phyloP scores from a whole-genome alignment of 2,113 vertebrate genomes.

The Sphaerodactylus townsendi region DNA sequence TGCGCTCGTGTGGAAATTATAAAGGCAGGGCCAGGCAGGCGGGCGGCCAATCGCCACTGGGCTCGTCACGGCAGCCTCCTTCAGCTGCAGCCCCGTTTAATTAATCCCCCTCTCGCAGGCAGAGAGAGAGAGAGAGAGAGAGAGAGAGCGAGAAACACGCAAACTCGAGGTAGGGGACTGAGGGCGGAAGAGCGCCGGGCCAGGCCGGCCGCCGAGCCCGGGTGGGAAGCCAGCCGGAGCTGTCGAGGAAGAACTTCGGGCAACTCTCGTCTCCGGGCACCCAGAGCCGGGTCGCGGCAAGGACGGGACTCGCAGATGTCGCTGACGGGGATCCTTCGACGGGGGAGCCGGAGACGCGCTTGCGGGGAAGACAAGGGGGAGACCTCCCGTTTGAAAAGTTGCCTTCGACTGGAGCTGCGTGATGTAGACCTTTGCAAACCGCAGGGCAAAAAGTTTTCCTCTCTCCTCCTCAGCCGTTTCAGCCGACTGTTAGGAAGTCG shows the following conservation, averaged over 20 bases:
- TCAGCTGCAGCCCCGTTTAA: slow-evolving; percentile 87
- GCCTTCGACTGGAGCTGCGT: slow-evolving; percentile 33
- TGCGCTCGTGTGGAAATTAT: slow-evolving; percentile 90
- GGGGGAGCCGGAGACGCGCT: slow-evolving; percentile 29
- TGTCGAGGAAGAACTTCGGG: slow-evolving; percentile 58
- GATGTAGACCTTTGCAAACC: slow-evolving; percentile 31
- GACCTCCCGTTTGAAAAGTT: not conserved
- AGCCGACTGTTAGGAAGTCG: not conserved
- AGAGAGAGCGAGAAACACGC: slow-evolving; percentile 67
- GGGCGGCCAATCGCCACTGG: slow-evolving; percentile 90
- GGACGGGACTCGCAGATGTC: slow-evolving; percentile 71
- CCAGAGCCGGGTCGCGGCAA: slow-evolving; percentile 38
- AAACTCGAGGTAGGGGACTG: slow-evolving; percentile 78
- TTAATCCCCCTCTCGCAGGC: slow-evolving; percentile 85
- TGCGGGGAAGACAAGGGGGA: not conserved
- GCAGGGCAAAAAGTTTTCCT: slow-evolving; percentile 29
- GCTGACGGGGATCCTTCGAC: slow-evolving; percentile 41
- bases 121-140: slow-evolving; percentile 66
- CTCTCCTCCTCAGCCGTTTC: not conserved
- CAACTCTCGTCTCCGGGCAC: slow-evolving; percentile 39
- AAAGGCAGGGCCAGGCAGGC: slow-evolving; percentile 92
- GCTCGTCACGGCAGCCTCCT: slow-evolving; percentile 88
- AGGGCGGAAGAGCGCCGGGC: slow-evolving; percentile 64
- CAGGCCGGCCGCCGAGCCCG: no score
- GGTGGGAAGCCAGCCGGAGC: no score